Evolutionary conservation across 2,888 invertebrate genomes (phyloP), one percentile per base, ranked within the genome.

Genomic region (Mayetiola destructor): DNA sequence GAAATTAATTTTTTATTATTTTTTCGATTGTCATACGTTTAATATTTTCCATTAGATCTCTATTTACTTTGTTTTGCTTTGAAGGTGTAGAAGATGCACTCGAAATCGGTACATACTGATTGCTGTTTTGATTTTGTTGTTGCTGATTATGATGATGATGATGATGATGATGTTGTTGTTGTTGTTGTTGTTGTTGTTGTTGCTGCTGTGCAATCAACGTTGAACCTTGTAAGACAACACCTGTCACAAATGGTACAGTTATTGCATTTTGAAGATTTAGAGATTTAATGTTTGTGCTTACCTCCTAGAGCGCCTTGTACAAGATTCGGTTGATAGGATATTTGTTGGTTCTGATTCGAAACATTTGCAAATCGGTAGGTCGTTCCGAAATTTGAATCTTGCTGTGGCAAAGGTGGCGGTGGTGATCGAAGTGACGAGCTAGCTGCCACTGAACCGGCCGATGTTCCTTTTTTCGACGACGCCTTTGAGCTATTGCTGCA

Each of bases 401-500:
- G 64, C 61, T 72, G 72, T 58, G 72, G 70, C 59, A 71, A 71
- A 32, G 70, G 68, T 57, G 72, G 69, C 59, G 73, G 69, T 62
- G 68, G 70, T 59, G 73, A 71, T 63, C 71, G 73, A 59, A 72
- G 72, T 61, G 70, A 69, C 62, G 69, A 68, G 63, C 72, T 64
- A 40, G 73, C 72, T 66, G 73, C 73, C 61, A 66, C 68, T 63
- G 66, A 61, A 69, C 69, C 59, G 63, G 65, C 60, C 68, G 68
- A 55, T 57, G 59, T 60, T 60, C 64, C 65, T 67, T 72, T 73
- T 71, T 73, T 73, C 70, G 71, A 62, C 72, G 71, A 66, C 68
- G 70, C 68, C 69, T 72, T 73, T 68, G 71, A 66, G 66, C 70
- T 67, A 66, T 68, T n/a, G n/a, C n/a, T n/a, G n/a, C n/a, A n/a